A percentile compares a stretch with the other conserved stretches of the same genome.
Conservation (phyloP, 2,113 vertebrate species). For the Dipodomys spectabilis region DNA sequence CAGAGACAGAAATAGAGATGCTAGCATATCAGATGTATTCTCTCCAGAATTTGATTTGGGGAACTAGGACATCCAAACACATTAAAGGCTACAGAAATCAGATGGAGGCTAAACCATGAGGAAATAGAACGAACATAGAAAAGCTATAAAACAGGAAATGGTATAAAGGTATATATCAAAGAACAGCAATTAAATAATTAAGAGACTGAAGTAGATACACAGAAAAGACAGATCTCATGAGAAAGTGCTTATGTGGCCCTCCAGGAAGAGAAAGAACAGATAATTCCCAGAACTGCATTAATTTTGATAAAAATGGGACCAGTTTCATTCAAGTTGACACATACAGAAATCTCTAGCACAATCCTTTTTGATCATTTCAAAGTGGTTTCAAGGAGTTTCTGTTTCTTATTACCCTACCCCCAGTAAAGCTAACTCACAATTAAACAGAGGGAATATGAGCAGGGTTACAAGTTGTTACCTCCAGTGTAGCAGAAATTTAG, state of each 20-base stretch:
- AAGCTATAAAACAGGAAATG: too few relatives aligned
- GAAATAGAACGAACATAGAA: too few relatives aligned
- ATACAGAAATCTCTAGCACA: background rate
- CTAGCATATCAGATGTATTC: background rate
- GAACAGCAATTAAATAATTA: too few relatives aligned
- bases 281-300: background rate
- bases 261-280: background rate
- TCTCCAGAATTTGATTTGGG: background rate
- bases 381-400: background rate
- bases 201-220: background rate
- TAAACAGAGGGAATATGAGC: background rate
- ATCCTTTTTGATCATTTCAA: background rate
- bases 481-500: background rate
- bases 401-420: background rate
- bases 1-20: too few relatives aligned
- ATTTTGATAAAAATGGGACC: background rate
- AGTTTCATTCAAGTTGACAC: background rate
- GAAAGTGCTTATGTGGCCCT: background rate
- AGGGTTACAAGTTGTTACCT: background rate
- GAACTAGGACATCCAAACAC: background rate
- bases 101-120: too few relatives aligned
- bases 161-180: too few relatives aligned
- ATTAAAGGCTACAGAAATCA: too few relatives aligned
- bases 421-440: background rate
- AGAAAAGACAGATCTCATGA: background rate